phyloP scores from a whole-genome alignment of 92 coral and sea anemone genomes.

The Porites divaricata region DNA sequence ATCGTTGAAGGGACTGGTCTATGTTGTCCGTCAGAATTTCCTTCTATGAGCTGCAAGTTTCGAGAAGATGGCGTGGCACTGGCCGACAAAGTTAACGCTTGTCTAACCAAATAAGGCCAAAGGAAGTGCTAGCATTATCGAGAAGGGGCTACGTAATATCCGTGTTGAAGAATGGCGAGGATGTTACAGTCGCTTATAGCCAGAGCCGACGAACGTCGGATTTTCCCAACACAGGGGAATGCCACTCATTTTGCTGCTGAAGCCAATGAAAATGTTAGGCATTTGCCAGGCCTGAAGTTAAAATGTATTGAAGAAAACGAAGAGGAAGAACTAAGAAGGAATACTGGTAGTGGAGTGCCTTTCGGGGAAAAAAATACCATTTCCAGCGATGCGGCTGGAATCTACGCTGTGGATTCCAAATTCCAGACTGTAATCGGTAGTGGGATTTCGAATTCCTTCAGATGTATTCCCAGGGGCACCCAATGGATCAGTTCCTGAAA shows the following conservation, averaged over 20 bases:
- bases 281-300: slow-evolving; percentile 26
- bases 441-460: too few species aligned
- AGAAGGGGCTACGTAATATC: neutral
- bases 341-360: neutral
- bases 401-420: too few species aligned
- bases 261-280: neutral
- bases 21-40: neutral
- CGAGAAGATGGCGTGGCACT: slow-evolving; percentile 16
- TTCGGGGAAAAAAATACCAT: slow-evolving; percentile 26
- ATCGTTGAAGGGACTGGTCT: neutral
- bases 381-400: slow-evolving; percentile 20
- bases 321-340: neutral
- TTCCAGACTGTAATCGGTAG: too few species aligned
- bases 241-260: slow-evolving; percentile 7
- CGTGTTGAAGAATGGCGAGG: neutral
- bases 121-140: too few species aligned
- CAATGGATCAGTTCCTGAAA: too few species aligned
- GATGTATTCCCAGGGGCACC: too few species aligned
- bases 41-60: neutral
- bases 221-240: neutral
- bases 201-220: neutral
- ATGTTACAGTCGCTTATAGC: neutral
- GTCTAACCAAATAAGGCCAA: too few species aligned
- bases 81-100: neutral
- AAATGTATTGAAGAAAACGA: slow-evolving; percentile 19